Evolutionary conservation across 64 coral and sea anemone species (phyloP).

Genomic region (Pachyseris speciosa): DNA sequence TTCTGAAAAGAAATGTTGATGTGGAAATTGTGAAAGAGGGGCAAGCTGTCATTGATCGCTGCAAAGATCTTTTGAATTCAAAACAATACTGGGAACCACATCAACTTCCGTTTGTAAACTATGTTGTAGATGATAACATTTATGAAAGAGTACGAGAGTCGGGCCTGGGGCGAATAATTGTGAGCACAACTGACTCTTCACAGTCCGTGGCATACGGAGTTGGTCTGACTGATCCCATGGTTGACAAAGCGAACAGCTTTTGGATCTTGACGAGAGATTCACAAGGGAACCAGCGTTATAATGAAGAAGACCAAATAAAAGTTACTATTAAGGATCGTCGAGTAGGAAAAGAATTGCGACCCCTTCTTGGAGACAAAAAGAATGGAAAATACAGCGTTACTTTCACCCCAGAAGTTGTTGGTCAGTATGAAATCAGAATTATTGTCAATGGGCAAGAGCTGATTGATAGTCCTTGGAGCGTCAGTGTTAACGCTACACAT

Average conservation of each 20-base stretch:
- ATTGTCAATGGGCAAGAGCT: conserved; percentile 24
- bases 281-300: neutral
- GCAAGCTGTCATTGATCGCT: neutral
- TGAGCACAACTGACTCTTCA: neutral
- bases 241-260: neutral
- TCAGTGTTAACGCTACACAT: neutral
- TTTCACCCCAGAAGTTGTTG: neutral
- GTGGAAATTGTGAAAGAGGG: neutral
- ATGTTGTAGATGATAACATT: neutral
- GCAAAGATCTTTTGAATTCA: conserved; percentile 5
- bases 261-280: conserved; percentile 3
- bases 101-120: neutral
- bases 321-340: neutral
- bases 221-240: neutral
- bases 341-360: neutral
- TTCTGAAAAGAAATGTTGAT: neutral
- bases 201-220: neutral
- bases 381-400: neutral
- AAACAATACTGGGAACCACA: neutral
- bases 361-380: neutral
- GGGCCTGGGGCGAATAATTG: neutral
- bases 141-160: neutral
- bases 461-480: neutral
- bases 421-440: conserved; percentile 1
- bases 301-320: conserved; percentile 2